These are phyloP conservation scores for Micromys minutus DNA, from an alignment of 2,113 vertebrate species.

Conservation along the genomic window DNA sequence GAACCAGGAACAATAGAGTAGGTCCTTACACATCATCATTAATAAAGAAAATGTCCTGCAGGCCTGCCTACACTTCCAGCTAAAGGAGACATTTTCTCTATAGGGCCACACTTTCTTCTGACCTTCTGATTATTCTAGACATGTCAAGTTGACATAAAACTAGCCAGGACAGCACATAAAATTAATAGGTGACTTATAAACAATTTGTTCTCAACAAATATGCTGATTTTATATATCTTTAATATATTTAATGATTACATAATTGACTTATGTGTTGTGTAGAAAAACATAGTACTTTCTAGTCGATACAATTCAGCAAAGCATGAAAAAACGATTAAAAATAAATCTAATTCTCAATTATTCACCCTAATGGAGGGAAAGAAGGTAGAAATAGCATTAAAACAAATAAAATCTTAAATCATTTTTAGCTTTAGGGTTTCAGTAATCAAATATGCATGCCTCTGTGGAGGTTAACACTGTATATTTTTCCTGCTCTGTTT, in stretches of 20 bases:
- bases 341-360: conserved; percentile 55
- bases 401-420: conserved; percentile 31
- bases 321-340: conserved; percentile 45
- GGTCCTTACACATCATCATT: no score
- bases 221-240: not conserved
- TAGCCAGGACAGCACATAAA: not conserved
- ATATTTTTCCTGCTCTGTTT: not conserved
- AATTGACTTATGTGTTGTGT: not conserved
- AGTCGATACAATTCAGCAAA: conserved; percentile 24
- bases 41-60: not conserved
- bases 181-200: not conserved
- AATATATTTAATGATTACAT: not conserved
- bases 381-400: conserved; percentile 1
- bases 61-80: no score
- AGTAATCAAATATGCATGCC: conserved; percentile 24
- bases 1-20: not conserved
- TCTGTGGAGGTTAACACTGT: not conserved
- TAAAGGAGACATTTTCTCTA: not conserved
- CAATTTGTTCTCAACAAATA: not conserved
- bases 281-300: conserved; percentile 13
- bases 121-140: not conserved
- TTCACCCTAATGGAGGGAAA: conserved; percentile 47
- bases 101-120: fast-evolving
- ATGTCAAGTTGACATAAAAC: not conserved
- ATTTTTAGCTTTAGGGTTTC: not conserved